Evolutionary conservation across 2,113 vertebrate genomes (phyloP).

Genomic region (Oncorhynchus tshawytscha): DNA sequence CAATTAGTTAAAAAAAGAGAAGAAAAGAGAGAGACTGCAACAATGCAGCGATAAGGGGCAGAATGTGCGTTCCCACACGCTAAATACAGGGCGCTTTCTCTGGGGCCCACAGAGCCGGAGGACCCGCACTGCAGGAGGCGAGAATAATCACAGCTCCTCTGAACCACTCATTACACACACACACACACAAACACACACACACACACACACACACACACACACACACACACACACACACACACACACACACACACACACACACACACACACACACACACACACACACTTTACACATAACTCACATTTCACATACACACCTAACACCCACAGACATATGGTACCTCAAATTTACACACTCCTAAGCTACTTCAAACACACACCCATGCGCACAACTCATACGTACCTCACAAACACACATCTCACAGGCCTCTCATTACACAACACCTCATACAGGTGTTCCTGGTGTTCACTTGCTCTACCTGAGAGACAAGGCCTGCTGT

Average conservation of each 20-base stretch:
- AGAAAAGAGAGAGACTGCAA: conserved; percentile 81
- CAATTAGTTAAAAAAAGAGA: conserved; percentile 86
- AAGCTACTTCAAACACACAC: too few relatives aligned
- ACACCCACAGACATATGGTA: too few relatives aligned
- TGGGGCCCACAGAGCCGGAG: conserved; percentile 73
- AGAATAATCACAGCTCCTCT: conserved; percentile 73
- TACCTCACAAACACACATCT: not conserved
- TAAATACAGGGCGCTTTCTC: conserved; percentile 79
- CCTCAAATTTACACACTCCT: too few relatives aligned
- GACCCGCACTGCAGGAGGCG: conserved; percentile 73
- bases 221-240: conserved; percentile 16
- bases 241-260: conserved; percentile 15
- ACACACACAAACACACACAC: not conserved
- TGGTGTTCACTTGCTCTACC: conserved; percentile 21
- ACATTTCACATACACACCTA: too few relatives aligned
- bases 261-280: conserved; percentile 12
- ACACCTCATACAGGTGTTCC: conserved; percentile 67
- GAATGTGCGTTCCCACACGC: conserved; percentile 88
- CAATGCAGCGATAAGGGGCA: conserved; percentile 86
- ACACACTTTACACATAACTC: too few relatives aligned
- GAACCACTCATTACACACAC: conserved; percentile 65
- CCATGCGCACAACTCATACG: not conserved
- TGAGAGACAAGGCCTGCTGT: not conserved
- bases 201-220: conserved; percentile 30
- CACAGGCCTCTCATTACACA: conserved; percentile 52